A percentile compares a stretch with the other conserved stretches of the same genome.
Conservation (phyloP, 2,797 vertebrate species). For the Geotrypetes seraphini region DNA sequence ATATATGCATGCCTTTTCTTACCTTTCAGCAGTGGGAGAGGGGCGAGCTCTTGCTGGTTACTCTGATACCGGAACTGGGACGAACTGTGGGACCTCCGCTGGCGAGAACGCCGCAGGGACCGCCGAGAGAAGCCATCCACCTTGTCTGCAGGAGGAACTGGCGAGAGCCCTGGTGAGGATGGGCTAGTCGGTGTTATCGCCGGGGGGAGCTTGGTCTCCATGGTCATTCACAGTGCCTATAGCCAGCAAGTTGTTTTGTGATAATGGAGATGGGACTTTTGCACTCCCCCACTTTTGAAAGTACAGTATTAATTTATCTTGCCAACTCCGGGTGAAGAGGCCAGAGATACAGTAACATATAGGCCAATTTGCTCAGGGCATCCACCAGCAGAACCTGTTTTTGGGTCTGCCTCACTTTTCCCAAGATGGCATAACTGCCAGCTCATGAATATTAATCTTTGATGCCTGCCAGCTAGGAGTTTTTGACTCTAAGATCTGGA, state of each 20-base stretch:
- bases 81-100: slow-evolving; percentile 83
- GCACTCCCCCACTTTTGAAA: no score
- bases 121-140: slow-evolving; percentile 85
- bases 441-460: no score
- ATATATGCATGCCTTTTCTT: slow-evolving; percentile 12
- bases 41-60: slow-evolving; percentile 85
- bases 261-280: not conserved
- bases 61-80: slow-evolving; percentile 93
- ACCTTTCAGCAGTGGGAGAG: slow-evolving; percentile 87
- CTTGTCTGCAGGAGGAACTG: slow-evolving; percentile 81
- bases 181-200: slow-evolving; percentile 66
- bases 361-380: no score
- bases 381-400: no score
- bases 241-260: not conserved
- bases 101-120: slow-evolving; percentile 81
- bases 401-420: no score
- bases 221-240: not conserved
- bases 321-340: no score
- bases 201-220: slow-evolving; percentile 71
- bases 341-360: no score
- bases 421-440: no score
- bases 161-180: slow-evolving; percentile 81
- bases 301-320: no score
- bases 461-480: no score
- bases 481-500: no score